These are phyloP conservation scores for pig (Sus scrofa) DNA, from an alignment of 2,113 vertebrate genomes.

Conservation along the genomic window DNA sequence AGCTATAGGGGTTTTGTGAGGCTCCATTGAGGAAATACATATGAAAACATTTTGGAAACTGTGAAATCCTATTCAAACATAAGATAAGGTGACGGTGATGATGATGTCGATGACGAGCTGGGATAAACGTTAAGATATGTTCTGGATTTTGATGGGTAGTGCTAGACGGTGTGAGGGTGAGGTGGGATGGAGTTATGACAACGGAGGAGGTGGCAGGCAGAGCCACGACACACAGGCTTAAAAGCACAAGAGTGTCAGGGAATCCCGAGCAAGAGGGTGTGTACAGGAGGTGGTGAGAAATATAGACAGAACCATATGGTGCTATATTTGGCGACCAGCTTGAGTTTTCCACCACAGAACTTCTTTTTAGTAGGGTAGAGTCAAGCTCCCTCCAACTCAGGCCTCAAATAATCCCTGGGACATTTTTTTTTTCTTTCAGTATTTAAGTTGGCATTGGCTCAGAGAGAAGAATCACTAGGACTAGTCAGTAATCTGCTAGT, in stretches of 20 bases:
- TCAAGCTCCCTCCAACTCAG: not conserved
- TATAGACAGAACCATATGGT: not conserved
- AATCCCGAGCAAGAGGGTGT: not conserved
- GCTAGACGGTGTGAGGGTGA: not conserved
- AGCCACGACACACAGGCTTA: not conserved
- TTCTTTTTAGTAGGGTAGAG: not conserved
- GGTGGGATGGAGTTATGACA: fast-evolving
- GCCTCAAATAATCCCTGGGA: not conserved
- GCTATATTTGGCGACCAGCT: not conserved
- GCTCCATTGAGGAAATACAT: not conserved
- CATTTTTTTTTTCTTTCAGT: not conserved
- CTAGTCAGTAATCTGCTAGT: not conserved
- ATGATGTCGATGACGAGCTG: not conserved
- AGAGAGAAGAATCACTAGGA: not conserved
- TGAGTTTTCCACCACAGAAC: not conserved
- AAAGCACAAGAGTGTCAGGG: not conserved
- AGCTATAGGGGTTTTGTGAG: not conserved
- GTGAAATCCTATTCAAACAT: slow-evolving; percentile 23
- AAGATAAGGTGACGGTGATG: not conserved
- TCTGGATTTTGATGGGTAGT: not conserved
- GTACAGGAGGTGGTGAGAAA: not conserved
- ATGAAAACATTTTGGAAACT: not conserved
- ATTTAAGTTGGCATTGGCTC: slow-evolving; percentile 9
- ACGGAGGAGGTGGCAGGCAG: not conserved
- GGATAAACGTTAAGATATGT: not conserved